Percentiles rank a stretch among this genome's conserved stretches.
These are phyloP conservation scores for Dufourea novaeangliae DNA, from an alignment of 1,140 invertebrate genomes.

Conservation along the genomic window DNA sequence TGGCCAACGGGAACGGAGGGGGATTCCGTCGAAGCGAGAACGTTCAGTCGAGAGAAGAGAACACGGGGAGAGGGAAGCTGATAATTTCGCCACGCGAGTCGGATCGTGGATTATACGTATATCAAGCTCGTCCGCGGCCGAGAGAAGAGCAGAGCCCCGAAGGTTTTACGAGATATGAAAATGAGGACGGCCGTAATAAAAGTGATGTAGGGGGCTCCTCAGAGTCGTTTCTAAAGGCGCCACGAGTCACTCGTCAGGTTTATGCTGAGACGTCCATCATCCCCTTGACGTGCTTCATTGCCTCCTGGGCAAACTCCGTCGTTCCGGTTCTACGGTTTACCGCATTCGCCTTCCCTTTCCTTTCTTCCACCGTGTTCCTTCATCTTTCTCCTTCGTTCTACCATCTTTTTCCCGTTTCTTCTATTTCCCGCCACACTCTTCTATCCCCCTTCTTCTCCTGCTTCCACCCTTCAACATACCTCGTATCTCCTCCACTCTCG, in stretches of 20 bases:
- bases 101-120: constrained; percentile 69
- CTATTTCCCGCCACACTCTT: not conserved
- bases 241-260: constrained; percentile 84
- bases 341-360: constrained; percentile 51
- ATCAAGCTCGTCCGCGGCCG: constrained; percentile 65
- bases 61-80: constrained; percentile 20
- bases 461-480: not conserved
- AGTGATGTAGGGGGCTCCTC: constrained; percentile 89
- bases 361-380: not conserved
- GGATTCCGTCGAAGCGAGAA: constrained; percentile 5
- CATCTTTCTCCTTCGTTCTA: constrained; percentile 10
- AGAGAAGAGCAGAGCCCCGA: constrained; percentile 60
- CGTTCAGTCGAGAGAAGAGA: not conserved
- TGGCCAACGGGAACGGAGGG: not conserved
- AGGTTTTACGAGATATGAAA: constrained; percentile 88
- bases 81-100: constrained; percentile 68
- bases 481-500: not conserved
- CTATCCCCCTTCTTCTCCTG: not conserved
- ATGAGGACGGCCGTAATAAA: constrained; percentile 90
- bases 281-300: constrained; percentile 81
- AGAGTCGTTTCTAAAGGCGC: constrained; percentile 89
- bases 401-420: not conserved
- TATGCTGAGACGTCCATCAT: constrained; percentile 83
- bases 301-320: constrained; percentile 71
- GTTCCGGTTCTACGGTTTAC: constrained; percentile 71